These are phyloP conservation scores for Dryobotodes eremita DNA, from an alignment of 2,888 invertebrate genomes.

Conservation along the genomic window DNA sequence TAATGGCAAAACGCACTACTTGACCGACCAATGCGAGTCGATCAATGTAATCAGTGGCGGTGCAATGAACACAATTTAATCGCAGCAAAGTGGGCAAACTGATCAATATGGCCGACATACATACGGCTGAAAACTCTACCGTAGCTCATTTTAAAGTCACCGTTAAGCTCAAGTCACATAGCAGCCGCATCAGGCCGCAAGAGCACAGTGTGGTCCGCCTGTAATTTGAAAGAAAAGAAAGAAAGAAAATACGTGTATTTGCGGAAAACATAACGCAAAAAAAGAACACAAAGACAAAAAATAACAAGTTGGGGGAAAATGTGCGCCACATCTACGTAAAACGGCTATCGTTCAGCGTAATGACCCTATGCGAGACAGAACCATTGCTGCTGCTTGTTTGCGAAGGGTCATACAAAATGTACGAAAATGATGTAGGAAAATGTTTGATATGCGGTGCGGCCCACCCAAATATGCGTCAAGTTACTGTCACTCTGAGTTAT, in stretches of 20 bases:
- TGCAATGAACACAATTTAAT: conserved; percentile 14
- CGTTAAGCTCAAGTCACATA: not conserved
- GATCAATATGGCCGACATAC: not conserved
- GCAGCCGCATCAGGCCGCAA: not conserved
- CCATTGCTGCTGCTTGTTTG: not conserved
- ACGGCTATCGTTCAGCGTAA: not conserved
- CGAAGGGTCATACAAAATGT: not conserved
- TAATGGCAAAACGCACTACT: conserved; percentile 13
- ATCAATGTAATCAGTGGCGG: conserved; percentile 41
- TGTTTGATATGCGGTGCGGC: not conserved
- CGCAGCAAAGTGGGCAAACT: not conserved
- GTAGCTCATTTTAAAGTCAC: not conserved
- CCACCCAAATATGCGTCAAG: not conserved
- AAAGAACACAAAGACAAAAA: too few relatives aligned
- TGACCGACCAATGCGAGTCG: not conserved
- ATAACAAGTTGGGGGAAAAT: not conserved
- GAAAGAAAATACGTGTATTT: not conserved
- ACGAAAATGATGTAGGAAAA: not conserved
- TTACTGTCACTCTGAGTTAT: not conserved
- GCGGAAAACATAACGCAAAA: not conserved
- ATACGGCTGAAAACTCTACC: not conserved
- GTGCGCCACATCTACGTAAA: not conserved
- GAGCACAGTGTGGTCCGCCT: too few relatives aligned
- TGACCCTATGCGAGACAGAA: not conserved
- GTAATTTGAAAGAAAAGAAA: not conserved